Evolutionary conservation across 2,113 vertebrate genomes (phyloP), one percentile per base, ranked within the genome.

Genomic region (Carlito syrichta): DNA sequence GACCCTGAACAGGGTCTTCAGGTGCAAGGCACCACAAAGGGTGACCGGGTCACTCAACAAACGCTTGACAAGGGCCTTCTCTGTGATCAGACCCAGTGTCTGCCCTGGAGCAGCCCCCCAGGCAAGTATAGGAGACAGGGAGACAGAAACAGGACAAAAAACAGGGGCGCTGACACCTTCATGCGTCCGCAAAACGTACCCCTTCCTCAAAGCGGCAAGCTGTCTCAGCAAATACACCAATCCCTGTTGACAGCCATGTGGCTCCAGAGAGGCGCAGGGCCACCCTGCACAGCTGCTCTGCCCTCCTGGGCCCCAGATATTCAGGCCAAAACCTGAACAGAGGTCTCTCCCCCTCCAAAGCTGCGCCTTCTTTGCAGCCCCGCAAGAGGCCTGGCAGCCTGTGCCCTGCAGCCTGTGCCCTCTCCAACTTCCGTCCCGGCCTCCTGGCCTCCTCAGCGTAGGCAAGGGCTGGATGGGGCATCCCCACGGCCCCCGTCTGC

Each of bases 171-270:
- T 19, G 62, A 43, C 23, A 9, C 38, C 63, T 52, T 83, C 20
- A 27, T 40, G 50, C 27, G 12, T 5, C 3, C 35, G 2, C 11
- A 30, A 22, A 35, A 71, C 20, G 3, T 0, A 0, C 3, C n/a
- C 20, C 35, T 43, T 62, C 62, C 58, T 91, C 63, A 8, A 38
- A 86, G 45, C 73, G 82, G 73, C 74, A 91, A 63, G 20, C 3
- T 10, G 2, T 56, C 30, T 27, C 87, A 25, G 50, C 22, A 86
- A 86, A 68, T 19, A 48, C 2, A 54, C 43, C 48, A 23, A 50
- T 32, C 63, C 50, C 25, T 19, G 30, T 17, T 1, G 32, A 85
- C 78, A 20, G 4, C 13, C 60, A 63, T 10, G 50, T 12, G 17
- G 22, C 25, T 11, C 58, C n/a, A 30, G 58, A 82, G 50, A 1